phyloP scores from a whole-genome alignment of 2,888 invertebrate species.

The Sminthurinus aureus region DNA sequence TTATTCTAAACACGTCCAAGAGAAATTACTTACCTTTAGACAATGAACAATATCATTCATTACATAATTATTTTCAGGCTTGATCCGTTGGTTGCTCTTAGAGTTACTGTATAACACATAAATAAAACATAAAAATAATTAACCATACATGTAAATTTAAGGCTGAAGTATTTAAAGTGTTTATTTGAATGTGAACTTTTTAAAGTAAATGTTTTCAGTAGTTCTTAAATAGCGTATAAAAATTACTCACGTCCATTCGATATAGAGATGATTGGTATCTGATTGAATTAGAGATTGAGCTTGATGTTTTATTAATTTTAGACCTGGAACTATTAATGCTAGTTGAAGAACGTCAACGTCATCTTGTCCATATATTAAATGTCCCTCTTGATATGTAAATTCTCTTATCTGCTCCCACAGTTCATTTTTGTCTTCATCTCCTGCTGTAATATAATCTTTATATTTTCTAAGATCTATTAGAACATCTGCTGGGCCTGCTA shows the following conservation, averaged over 20 bases:
- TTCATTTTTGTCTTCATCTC: constrained; percentile 62
- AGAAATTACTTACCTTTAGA: constrained; percentile 37
- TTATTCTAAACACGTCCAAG: too few relatives aligned
- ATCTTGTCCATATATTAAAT: constrained; percentile 70
- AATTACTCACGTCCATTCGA: constrained; percentile 69
- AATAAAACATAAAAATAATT: too few relatives aligned
- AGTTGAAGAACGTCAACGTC: constrained; percentile 75
- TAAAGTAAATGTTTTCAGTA: not conserved
- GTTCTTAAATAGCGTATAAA: not conserved
- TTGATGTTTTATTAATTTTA: constrained; percentile 69
- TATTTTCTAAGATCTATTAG: constrained; percentile 74
- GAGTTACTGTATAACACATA: constrained; percentile 39
- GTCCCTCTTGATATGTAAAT: constrained; percentile 72
- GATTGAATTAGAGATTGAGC: constrained; percentile 68
- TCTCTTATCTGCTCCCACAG: constrained; percentile 67
- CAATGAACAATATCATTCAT: constrained; percentile 53
- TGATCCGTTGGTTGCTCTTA: constrained; percentile 51
- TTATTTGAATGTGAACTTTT: not conserved
- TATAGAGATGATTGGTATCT: constrained; percentile 68
- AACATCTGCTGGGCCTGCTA: constrained; percentile 75
- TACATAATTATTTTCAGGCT: constrained; percentile 54
- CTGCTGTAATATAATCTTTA: constrained; percentile 67
- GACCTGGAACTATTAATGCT: constrained; percentile 71
- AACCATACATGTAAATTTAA: too few relatives aligned
- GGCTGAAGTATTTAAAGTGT: too few relatives aligned